A percentile compares a stretch with the other conserved stretches of the same genome.
phyloP scores from a whole-genome alignment of 92 coral and sea anemone genomes.

The Palythoa grandis region DNA sequence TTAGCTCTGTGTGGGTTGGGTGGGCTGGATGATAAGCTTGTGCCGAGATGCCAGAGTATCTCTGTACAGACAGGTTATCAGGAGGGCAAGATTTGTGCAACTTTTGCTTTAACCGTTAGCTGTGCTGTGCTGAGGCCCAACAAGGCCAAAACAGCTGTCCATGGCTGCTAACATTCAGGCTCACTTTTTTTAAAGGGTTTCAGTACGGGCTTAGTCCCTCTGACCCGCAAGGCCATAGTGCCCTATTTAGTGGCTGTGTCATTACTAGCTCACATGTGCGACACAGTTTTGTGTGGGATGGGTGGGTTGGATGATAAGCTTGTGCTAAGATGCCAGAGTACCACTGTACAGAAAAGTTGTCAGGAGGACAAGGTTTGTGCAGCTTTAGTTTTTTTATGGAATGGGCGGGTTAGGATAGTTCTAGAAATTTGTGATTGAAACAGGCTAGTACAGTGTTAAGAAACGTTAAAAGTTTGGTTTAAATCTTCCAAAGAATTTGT shows the following conservation, averaged over 20 bases:
- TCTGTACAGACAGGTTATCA: slow-evolving; percentile 74
- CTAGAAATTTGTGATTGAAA: too few relatives aligned
- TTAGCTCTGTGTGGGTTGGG: background rate
- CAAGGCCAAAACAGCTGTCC: too few relatives aligned
- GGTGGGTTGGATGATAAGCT: slow-evolving; percentile 80
- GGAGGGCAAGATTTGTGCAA: slow-evolving; percentile 61
- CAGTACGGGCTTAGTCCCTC: too few relatives aligned
- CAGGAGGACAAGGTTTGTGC: slow-evolving; percentile 70
- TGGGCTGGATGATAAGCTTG: slow-evolving; percentile 84
- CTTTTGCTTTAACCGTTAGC: background rate
- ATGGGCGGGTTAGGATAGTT: background rate
- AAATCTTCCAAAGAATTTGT: too few relatives aligned
- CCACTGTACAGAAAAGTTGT: slow-evolving; percentile 67
- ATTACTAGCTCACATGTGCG: too few relatives aligned
- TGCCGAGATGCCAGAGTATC: slow-evolving; percentile 89
- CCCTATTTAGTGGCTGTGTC: too few relatives aligned
- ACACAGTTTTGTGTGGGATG: background rate
- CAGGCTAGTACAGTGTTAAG: too few relatives aligned
- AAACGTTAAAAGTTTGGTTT: too few relatives aligned
- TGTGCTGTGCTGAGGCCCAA: slow-evolving; percentile 79
- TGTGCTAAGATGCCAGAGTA: slow-evolving; percentile 88
- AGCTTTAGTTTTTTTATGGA: background rate
- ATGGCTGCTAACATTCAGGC: too few relatives aligned
- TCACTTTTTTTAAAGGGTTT: too few relatives aligned
- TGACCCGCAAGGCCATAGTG: too few relatives aligned